These are phyloP conservation scores for Cossypha polioptera DNA, from an alignment of 2,797 vertebrate species.

Conservation along the genomic window DNA sequence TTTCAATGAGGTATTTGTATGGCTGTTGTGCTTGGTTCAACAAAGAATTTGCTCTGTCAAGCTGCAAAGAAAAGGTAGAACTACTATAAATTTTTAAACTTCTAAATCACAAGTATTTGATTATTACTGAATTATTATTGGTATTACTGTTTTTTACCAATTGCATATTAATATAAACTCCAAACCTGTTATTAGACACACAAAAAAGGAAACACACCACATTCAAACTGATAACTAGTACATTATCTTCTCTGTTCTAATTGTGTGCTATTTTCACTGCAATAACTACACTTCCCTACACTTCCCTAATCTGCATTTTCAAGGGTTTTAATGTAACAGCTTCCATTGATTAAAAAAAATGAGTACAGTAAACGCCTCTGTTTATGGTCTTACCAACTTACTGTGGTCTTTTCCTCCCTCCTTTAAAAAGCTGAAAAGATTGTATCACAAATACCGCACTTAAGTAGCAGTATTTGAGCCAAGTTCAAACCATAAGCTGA, in stretches of 20 bases:
- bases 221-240: neutral
- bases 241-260: neutral
- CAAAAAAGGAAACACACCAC: neutral
- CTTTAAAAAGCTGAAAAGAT: neutral
- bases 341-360: neutral
- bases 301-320: neutral
- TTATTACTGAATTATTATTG: neutral
- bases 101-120: neutral
- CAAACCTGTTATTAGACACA: neutral
- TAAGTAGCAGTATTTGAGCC: neutral
- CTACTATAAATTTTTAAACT: neutral
- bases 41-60: constrained; percentile 85
- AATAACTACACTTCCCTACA: neutral
- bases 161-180: neutral
- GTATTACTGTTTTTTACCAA: neutral
- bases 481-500: neutral
- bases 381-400: neutral
- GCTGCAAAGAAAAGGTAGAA: constrained; percentile 71
- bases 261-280: neutral
- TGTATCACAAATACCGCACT: neutral
- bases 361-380: neutral
- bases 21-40: constrained; percentile 91
- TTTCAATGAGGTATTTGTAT: constrained; percentile 91
- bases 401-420: neutral
- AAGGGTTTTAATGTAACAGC: neutral